Percentiles rank a stretch among this genome's conserved stretches.
phyloP scores from a whole-genome alignment of 2,113 vertebrate species.

The Scortum barcoo region DNA sequence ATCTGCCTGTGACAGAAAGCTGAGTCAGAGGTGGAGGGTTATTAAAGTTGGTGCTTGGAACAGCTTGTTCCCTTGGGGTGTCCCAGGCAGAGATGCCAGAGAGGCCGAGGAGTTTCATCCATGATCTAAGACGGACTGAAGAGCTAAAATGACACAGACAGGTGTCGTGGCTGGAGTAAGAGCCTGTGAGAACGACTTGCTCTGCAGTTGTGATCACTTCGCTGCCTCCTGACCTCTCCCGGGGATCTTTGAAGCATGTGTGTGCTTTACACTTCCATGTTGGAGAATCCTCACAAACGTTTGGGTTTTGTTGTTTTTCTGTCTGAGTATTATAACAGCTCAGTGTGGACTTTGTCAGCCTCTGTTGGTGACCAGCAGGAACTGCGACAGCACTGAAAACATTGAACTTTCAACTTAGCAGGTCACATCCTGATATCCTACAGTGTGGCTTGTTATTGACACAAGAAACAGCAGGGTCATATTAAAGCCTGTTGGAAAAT shows the following conservation, averaged over 20 bases:
- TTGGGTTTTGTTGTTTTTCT: not conserved
- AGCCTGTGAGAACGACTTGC: conserved; percentile 7
- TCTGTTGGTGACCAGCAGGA: conserved; percentile 56
- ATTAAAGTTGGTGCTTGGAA: conserved; percentile 23
- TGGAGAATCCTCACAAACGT: not conserved
- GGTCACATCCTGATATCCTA: not conserved
- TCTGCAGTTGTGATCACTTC: not conserved
- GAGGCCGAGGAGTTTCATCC: conserved; percentile 44
- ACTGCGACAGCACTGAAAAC: conserved; percentile 37
- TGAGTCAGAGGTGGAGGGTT: conserved; percentile 38
- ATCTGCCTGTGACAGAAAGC: not conserved
- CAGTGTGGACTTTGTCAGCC: conserved; percentile 57
- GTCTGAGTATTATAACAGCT: not conserved
- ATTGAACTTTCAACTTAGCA: not conserved
- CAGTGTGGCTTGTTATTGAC: not conserved
- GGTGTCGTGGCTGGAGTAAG: conserved; percentile 50
- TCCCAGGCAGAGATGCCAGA: conserved; percentile 45
- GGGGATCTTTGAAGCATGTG: not conserved
- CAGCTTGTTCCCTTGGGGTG: conserved; percentile 37
- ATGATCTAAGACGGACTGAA: conserved; percentile 36
- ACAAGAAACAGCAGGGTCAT: not conserved
- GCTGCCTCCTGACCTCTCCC: not conserved
- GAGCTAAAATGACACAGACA: conserved; percentile 67
- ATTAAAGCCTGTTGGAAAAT: too few relatives aligned
- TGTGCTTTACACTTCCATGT: not conserved